Percentiles rank a stretch among this genome's conserved stretches.
Conservation (phyloP, 1,140 invertebrate species). For the Brachionus plicatilis region DNA sequence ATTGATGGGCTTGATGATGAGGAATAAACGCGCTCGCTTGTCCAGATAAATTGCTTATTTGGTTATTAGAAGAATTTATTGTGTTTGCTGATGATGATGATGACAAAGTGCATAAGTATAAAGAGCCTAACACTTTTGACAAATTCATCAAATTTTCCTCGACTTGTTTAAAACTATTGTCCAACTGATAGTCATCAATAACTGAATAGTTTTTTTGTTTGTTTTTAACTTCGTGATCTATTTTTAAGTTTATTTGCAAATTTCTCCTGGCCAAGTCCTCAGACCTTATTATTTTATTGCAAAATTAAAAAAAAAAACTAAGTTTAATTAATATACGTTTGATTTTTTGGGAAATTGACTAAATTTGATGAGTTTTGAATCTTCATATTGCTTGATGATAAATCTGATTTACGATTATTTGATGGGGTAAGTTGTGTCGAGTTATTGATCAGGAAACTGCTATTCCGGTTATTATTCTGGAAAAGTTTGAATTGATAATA, state of each 20-base stretch:
- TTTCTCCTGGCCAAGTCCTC: neutral
- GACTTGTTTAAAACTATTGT: slow-evolving; percentile 28
- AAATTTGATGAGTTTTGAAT: neutral
- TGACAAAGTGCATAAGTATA: slow-evolving; percentile 22
- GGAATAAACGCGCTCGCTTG: neutral
- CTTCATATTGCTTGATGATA: neutral
- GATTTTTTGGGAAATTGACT: neutral
- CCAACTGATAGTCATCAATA: slow-evolving; percentile 2
- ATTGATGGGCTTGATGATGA: neutral
- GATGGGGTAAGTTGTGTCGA: neutral
- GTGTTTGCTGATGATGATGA: slow-evolving; percentile 8
- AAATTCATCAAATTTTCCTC: slow-evolving; percentile 36
- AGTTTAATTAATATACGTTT: neutral
- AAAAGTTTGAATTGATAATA: slow-evolving; percentile 69
- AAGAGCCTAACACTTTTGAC: neutral
- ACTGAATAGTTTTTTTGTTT: slow-evolving; percentile 4
- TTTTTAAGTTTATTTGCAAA: slow-evolving; percentile 31
- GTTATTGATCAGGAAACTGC: neutral
- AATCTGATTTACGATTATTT: neutral
- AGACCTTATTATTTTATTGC: neutral
- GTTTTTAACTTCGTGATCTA: slow-evolving; percentile 23
- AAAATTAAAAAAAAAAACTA: neutral
- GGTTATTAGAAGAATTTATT: neutral
- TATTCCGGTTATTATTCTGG: slow-evolving; percentile 45
- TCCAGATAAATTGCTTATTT: neutral